Percentiles rank a stretch among this genome's conserved stretches.
Evolutionary conservation across 2,888 invertebrate genomes (phyloP).

Genomic region (Tetropium fuscum): DNA sequence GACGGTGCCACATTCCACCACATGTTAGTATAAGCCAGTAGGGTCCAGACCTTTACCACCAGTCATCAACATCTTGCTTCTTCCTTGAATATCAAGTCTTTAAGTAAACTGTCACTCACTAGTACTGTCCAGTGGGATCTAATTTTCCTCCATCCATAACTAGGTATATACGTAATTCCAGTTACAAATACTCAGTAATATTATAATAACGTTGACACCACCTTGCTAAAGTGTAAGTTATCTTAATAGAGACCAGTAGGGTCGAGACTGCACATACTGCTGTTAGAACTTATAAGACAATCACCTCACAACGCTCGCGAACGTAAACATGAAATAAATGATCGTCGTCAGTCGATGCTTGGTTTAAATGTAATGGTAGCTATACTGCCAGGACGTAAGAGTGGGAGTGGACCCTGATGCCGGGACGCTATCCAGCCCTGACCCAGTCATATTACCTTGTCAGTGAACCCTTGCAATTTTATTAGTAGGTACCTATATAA

Average conservation of each 20-base stretch:
- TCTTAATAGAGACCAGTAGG: constrained; percentile 61
- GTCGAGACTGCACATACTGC: constrained; percentile 61
- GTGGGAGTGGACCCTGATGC: constrained; percentile 58
- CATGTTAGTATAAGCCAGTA: constrained; percentile 63
- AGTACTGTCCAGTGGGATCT: constrained; percentile 61
- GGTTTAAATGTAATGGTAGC: constrained; percentile 58
- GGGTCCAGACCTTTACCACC: constrained; percentile 60
- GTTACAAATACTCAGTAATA: neutral
- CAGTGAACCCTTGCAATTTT: constrained; percentile 63
- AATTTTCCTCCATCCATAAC: constrained; percentile 64
- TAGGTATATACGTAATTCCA: constrained; percentile 9
- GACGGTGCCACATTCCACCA: constrained; percentile 60
- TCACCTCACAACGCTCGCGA: constrained; percentile 30
- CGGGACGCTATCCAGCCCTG: constrained; percentile 62
- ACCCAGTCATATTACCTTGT: constrained; percentile 64
- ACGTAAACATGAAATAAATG: constrained; percentile 37
- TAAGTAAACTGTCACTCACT: constrained; percentile 32
- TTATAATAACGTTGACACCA: constrained; percentile 14
- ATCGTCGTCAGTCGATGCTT: constrained; percentile 44
- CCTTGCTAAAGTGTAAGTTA: constrained; percentile 15
- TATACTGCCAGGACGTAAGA: constrained; percentile 52
- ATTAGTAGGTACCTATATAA: too few relatives aligned
- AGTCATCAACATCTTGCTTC: constrained; percentile 32
- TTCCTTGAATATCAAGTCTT: neutral
- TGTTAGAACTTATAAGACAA: constrained; percentile 22